These are phyloP conservation scores for Lepidochrysops patricia DNA, from an alignment of 2,888 invertebrate species.

Conservation along the genomic window DNA sequence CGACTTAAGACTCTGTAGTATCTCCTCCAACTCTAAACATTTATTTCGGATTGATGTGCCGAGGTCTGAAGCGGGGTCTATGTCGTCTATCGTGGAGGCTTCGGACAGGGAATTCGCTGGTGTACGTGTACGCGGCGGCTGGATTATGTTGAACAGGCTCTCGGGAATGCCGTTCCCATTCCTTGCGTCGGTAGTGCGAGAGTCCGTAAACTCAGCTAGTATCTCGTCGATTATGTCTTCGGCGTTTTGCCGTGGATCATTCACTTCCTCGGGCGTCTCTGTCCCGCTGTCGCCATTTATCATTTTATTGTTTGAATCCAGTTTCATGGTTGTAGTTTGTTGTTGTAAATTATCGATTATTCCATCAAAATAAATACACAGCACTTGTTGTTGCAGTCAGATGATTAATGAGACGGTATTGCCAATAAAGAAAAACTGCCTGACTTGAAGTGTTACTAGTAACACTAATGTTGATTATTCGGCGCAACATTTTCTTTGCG, in stretches of 20 bases:
- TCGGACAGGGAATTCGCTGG: constrained; percentile 66
- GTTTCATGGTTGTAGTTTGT: constrained; percentile 49
- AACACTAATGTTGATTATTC: constrained; percentile 21
- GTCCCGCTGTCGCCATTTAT: constrained; percentile 59
- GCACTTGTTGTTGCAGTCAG: constrained; percentile 39
- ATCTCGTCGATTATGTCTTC: constrained; percentile 68
- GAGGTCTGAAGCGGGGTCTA: constrained; percentile 65
- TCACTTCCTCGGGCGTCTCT: constrained; percentile 58
- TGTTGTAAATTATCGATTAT: constrained; percentile 38
- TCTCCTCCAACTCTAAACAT: constrained; percentile 67
- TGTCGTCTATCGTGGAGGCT: constrained; percentile 59
- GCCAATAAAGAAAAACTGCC: constrained; percentile 26
- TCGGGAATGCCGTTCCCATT: constrained; percentile 55
- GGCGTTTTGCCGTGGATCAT: constrained; percentile 62
- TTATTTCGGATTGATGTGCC: constrained; percentile 68
- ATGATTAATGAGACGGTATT: constrained; percentile 51
- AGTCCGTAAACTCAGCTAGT: constrained; percentile 62
- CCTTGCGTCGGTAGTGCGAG: constrained; percentile 49
- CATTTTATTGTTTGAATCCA: constrained; percentile 69
- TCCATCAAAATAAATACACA: constrained; percentile 53
- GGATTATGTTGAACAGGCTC: constrained; percentile 56
- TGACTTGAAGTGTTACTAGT: background rate
- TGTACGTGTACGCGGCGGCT: constrained; percentile 61
- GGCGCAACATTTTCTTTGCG: constrained; percentile 54
- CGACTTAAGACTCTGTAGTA: constrained; percentile 65